Evolutionary conservation across 1,140 invertebrate species (phyloP).

Genomic region (Oedothorax gibbosus): DNA sequence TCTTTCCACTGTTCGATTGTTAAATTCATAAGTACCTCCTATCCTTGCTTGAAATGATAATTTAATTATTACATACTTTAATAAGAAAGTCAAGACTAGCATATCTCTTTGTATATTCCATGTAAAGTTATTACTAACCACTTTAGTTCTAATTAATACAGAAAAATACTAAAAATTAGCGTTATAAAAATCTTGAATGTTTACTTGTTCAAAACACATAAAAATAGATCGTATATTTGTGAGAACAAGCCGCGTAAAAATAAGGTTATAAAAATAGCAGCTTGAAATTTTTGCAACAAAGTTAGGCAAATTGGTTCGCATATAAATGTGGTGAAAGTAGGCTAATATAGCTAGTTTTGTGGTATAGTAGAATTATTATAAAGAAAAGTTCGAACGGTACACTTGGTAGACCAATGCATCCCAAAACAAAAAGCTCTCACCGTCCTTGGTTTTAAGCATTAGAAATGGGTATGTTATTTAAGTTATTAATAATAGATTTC

Average conservation of each 20-base stretch:
- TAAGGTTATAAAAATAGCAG: not conserved
- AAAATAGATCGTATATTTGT: not conserved
- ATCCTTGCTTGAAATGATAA: no score
- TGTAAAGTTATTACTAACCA: no score
- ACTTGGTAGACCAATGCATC: not conserved
- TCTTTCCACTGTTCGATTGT: no score
- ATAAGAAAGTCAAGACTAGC: no score
- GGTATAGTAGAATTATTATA: not conserved
- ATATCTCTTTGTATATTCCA: no score
- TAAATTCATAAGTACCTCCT: no score
- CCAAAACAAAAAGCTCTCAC: constrained; percentile 1
- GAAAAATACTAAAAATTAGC: no score
- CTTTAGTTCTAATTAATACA: no score
- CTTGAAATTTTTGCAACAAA: constrained; percentile 21
- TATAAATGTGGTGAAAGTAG: constrained; percentile 12
- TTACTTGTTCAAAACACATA: not conserved
- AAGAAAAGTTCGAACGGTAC: not conserved
- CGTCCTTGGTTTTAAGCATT: not conserved
- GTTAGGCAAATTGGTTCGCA: not conserved
- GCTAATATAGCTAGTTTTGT: not conserved
- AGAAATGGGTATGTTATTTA: not conserved
- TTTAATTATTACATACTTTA: no score
- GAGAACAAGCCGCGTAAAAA: not conserved
- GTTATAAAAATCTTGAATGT: no score
- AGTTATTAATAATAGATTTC: no score